phyloP scores from a whole-genome alignment of 2,113 vertebrate genomes.

The Ammodytes dubius region DNA sequence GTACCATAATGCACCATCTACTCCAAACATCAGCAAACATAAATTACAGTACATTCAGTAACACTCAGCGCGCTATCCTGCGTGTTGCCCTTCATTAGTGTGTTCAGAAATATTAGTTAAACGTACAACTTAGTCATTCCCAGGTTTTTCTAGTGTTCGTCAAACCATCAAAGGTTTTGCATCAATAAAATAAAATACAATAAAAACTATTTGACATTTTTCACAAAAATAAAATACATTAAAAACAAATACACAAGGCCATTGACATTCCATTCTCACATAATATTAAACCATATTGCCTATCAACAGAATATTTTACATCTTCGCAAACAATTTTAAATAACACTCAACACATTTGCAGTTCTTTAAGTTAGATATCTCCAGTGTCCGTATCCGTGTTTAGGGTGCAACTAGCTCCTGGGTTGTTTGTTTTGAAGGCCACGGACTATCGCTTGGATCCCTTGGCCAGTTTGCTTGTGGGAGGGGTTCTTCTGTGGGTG shows the following conservation, averaged over 20 bases:
- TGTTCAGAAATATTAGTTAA: conserved; percentile 88
- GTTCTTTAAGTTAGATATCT: conserved; percentile 79
- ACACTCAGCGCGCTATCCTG: conserved; percentile 79
- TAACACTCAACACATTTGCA: conserved; percentile 88
- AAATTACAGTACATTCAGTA: conserved; percentile 92
- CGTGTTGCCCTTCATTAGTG: conserved; percentile 86
- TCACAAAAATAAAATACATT: conserved; percentile 93
- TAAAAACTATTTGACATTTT: conserved; percentile 88
- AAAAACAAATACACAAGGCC: conserved; percentile 96
- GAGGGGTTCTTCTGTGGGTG: conserved; percentile 91
- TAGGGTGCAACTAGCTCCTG: conserved; percentile 68
- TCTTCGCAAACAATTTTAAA: conserved; percentile 91
- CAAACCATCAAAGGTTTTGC: conserved; percentile 86
- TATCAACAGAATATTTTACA: conserved; percentile 99
- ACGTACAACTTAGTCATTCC: conserved; percentile 81
- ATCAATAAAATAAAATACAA: conserved; percentile 85
- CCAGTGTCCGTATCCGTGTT: conserved; percentile 74
- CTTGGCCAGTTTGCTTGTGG: conserved; percentile 91
- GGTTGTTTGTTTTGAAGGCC: conserved; percentile 67
- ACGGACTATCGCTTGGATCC: conserved; percentile 95
- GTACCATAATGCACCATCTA: conserved; percentile 80
- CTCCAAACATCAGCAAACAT: conserved; percentile 83
- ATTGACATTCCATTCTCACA: conserved; percentile 93
- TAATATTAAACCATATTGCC: conserved; percentile 93
- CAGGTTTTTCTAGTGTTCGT: conserved; percentile 67